phyloP scores from a whole-genome alignment of 2,888 invertebrate genomes.

The Aphodius granarius region DNA sequence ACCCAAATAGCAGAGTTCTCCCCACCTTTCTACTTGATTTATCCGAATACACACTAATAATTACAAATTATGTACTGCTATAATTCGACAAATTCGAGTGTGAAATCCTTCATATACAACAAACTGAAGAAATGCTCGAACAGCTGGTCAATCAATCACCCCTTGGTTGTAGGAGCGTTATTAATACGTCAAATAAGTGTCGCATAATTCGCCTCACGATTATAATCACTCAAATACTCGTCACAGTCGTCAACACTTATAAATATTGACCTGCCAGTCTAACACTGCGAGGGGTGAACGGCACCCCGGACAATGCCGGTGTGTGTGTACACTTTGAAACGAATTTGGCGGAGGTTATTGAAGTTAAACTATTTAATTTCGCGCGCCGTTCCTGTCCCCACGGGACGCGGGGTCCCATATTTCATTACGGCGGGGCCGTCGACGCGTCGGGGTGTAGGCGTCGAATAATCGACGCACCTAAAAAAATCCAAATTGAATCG shows the following conservation, averaged over 20 bases:
- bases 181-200: background rate
- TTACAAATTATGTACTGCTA: background rate
- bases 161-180: background rate
- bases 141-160: background rate
- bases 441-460: conserved; percentile 43
- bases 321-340: conserved; percentile 18
- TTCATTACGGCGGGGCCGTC: conserved; percentile 52
- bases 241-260: conserved; percentile 2
- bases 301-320: conserved; percentile 12
- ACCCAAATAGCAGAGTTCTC: too few relatives aligned
- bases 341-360: conserved; percentile 41
- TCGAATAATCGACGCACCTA: conserved; percentile 55
- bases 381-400: conserved; percentile 34
- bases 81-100: background rate
- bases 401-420: conserved; percentile 47
- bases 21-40: too few relatives aligned
- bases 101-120: background rate
- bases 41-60: background rate
- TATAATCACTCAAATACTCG: background rate
- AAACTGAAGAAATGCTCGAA: background rate
- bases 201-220: background rate
- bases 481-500: conserved; percentile 70
- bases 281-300: background rate
- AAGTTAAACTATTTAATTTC: conserved; percentile 53
- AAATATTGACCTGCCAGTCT: conserved; percentile 13